These are phyloP conservation scores for Drosophila paucipuncta DNA, from an alignment of 2,888 invertebrate species.

Conservation along the genomic window DNA sequence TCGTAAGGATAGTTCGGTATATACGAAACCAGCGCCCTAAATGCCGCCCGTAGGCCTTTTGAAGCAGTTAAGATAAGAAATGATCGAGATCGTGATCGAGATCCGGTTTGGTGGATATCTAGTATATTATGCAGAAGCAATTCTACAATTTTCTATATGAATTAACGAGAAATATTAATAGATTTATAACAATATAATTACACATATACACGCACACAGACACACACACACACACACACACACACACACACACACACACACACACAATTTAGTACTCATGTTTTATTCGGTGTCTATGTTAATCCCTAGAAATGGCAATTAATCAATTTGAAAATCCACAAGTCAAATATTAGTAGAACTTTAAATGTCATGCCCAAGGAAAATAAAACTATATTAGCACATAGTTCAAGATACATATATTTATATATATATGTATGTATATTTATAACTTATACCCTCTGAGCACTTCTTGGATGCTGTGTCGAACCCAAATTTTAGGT, in stretches of 20 bases:
- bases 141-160: constrained; percentile 41
- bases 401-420: constrained; percentile 16
- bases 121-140: constrained; percentile 47
- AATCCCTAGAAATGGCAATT: constrained; percentile 67
- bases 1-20: constrained; percentile 48
- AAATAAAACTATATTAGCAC: constrained; percentile 28
- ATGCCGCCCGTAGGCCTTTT: constrained; percentile 81
- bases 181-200: constrained; percentile 16
- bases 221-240: not conserved
- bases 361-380: constrained; percentile 48
- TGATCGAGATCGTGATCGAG: constrained; percentile 2
- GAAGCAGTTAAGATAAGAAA: constrained; percentile 43
- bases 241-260: not conserved
- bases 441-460: constrained; percentile 46
- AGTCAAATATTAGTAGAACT: constrained; percentile 64
- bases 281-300: constrained; percentile 78
- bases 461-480: constrained; percentile 63
- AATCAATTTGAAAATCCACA: constrained; percentile 68
- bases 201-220: not conserved
- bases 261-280: constrained; percentile 60
- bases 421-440: constrained; percentile 29
- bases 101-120: constrained; percentile 16
- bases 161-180: constrained; percentile 33
- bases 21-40: constrained; percentile 57
- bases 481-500: constrained; percentile 57